Evolutionary conservation across 2,888 invertebrate species (phyloP), one percentile per base, ranked within the genome.

Genomic region (Ferrisia virgata): DNA sequence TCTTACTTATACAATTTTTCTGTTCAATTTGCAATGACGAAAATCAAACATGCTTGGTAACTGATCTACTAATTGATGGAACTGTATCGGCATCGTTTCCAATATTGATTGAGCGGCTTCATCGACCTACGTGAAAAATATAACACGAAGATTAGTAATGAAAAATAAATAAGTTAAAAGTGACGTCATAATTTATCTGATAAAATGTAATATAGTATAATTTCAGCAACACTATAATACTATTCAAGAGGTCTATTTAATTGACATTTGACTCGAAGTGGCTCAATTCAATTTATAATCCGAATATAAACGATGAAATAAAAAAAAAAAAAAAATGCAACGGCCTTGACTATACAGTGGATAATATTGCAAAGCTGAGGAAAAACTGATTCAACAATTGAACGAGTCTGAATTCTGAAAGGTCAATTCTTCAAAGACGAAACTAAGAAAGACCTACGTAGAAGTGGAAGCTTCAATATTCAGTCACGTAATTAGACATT

Each of bases 1-100:
- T 76, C 72, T 76, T 76, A 76, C 72, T 76, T 76, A 76, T 36
- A 76, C 72, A 36, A 76, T 76, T 76, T 76, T 76, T 22, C 72
- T 76, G 72, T 76, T 76, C 72, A 76, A 36, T 76, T 76, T 36
- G 72, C n/a, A 76, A 76, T 18, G 72, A 76, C 36, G 72, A 76
- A 76, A 76, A 36, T 76, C 18, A 76, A 76, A 76, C 72, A 76
- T 76, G 72, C 72, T 76, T 33, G 72, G 72, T 76, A 36, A 76
- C 72, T 76, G 72, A 36, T 76, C 72, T 76, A 8, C 72, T 76
- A 76, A 22, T 36, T 33, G 33, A 36, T 36, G 36, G 72, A 76
- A 76, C 18, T 36, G 18, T 28, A 76, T 76, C 72, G 33, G 22
- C 72, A 76, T 76, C 72, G 72, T 76, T 36, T 76, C 11, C 72